Percentiles rank a stretch among this genome's conserved stretches.
These are phyloP conservation scores for Sciurus vulgaris DNA, from an alignment of 2,797 vertebrate species.

Conservation along the genomic window DNA sequence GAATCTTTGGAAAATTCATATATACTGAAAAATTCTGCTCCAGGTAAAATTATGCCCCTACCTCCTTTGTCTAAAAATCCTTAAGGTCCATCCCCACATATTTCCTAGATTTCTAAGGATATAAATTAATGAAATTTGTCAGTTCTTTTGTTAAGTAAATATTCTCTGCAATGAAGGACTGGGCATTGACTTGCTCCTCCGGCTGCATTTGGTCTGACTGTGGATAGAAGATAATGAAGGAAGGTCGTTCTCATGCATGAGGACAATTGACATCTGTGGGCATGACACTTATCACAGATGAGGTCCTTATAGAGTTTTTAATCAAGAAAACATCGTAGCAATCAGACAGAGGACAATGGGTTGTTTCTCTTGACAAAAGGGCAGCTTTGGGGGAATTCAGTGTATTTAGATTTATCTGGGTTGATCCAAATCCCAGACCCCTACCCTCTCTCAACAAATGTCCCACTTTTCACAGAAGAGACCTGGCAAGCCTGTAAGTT, in stretches of 20 bases:
- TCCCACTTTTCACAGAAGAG: neutral
- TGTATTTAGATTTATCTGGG: neutral
- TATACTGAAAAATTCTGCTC: neutral
- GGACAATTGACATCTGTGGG: neutral
- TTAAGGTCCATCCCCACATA: neutral
- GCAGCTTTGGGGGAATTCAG: neutral
- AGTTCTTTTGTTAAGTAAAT: neutral
- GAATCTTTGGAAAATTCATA: neutral
- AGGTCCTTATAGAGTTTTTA: neutral
- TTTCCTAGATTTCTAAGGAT: neutral
- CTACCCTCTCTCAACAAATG: neutral
- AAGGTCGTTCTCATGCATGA: neutral
- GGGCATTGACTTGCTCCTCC: neutral
- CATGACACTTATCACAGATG: neutral
- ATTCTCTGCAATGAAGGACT: neutral
- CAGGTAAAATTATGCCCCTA: neutral
- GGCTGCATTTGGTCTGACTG: neutral
- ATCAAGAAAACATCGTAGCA: neutral
- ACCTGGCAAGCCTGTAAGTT: neutral
- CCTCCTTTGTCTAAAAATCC: neutral
- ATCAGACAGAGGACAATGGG: neutral
- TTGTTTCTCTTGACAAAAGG: neutral
- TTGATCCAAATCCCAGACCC: neutral
- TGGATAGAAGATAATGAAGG: neutral
- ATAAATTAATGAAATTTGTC: neutral